Evolutionary conservation across 2,888 invertebrate species (phyloP).

Genomic region (Heliconius erato): DNA sequence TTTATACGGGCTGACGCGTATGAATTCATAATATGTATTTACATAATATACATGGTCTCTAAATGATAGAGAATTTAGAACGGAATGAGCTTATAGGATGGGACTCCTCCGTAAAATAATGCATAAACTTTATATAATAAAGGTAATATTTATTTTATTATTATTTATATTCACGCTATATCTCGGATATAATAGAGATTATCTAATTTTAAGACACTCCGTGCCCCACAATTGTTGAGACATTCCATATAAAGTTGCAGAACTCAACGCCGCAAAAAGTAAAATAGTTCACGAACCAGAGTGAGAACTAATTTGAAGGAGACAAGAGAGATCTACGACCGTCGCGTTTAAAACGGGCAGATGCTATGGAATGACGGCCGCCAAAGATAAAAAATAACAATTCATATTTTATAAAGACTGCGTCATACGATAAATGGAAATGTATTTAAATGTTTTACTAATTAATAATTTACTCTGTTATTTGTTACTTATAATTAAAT

Average conservation of each 20-base stretch:
- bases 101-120: too few species aligned
- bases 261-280: background rate
- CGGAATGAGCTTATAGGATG: background rate
- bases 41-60: background rate
- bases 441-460: background rate
- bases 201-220: background rate
- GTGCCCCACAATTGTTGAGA: background rate
- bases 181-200: too few species aligned
- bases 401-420: too few species aligned
- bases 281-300: background rate
- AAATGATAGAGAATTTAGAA: background rate
- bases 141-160: background rate
- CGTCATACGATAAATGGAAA: too few species aligned
- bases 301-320: background rate
- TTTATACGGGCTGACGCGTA: too few species aligned
- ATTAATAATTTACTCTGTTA: background rate
- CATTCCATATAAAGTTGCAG: background rate
- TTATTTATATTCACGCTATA: background rate
- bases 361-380: too few species aligned
- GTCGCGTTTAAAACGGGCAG: too few species aligned
- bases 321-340: too few species aligned
- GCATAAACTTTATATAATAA: background rate
- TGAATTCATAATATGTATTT: background rate
- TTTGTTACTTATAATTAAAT: background rate
- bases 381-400: too few species aligned